Evolutionary conservation across 2,797 vertebrate species (phyloP).

Genomic region (Schizothorax lantsangensis): DNA sequence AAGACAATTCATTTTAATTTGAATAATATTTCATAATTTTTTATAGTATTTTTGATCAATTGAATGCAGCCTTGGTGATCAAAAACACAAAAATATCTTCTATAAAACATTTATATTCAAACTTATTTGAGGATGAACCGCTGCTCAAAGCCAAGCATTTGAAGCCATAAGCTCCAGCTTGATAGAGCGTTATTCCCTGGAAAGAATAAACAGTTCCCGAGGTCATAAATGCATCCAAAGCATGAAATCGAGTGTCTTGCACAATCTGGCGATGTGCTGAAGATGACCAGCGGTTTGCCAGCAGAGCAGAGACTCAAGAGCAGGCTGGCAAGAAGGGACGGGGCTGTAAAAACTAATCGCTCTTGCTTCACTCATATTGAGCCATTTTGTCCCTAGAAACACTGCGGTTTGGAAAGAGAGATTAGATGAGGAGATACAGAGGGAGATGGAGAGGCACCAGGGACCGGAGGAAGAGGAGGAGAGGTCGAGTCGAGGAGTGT

Average conservation of each 20-base stretch:
- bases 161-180: not conserved
- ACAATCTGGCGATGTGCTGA: conserved; percentile 62
- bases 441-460: conserved; percentile 26
- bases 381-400: conserved; percentile 57
- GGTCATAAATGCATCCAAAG: conserved; percentile 48
- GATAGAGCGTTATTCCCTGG: not conserved
- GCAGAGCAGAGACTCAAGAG: conserved; percentile 50
- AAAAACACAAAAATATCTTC: not conserved
- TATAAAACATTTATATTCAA: not conserved
- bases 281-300: conserved; percentile 45
- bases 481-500: conserved; percentile 41
- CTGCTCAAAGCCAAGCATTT: not conserved
- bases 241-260: conserved; percentile 54
- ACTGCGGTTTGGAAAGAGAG: conserved; percentile 49
- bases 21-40: not conserved
- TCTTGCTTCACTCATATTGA: conserved; percentile 61
- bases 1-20: not conserved
- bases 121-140: not conserved
- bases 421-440: conserved; percentile 31
- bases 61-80: too few species aligned
- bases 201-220: conserved; percentile 40
- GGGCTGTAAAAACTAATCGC: conserved; percentile 32
- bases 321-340: conserved; percentile 46
- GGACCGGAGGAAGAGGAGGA: conserved; percentile 18
- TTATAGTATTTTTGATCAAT: too few species aligned